These are phyloP conservation scores for Xiphias gladius DNA, from an alignment of 2,113 vertebrate genomes.

Conservation along the genomic window DNA sequence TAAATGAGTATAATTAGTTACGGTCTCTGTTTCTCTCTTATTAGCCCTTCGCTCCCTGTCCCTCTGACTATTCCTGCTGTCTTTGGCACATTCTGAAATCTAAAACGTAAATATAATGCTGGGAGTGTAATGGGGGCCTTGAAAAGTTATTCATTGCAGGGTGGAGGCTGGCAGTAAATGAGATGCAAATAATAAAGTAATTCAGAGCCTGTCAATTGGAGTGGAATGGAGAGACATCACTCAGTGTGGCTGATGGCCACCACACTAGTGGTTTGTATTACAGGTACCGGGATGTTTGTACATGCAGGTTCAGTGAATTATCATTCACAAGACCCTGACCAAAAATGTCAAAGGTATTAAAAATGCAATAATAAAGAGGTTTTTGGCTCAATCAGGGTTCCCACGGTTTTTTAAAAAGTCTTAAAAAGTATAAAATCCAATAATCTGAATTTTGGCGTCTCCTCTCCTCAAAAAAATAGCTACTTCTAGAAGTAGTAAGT, in stretches of 20 bases:
- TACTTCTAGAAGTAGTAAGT: too few species aligned
- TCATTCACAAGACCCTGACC: not conserved
- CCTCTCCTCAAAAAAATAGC: too few species aligned
- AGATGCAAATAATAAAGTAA: constrained; percentile 37
- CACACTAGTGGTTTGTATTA: constrained; percentile 2
- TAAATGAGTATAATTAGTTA: constrained; percentile 71
- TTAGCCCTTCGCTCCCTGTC: constrained; percentile 25
- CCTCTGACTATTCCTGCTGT: constrained; percentile 3
- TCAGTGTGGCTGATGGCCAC: not conserved
- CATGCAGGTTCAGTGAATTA: constrained; percentile 1
- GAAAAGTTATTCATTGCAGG: constrained; percentile 22
- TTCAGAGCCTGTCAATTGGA: constrained; percentile 34
- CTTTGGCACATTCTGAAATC: constrained; percentile 4
- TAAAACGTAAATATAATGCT: constrained; percentile 14
- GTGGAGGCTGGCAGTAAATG: constrained; percentile 19
- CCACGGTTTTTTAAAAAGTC: too few species aligned
- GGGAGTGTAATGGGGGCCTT: not conserved
- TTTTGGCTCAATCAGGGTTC: not conserved
- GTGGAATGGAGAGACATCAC: constrained; percentile 2
- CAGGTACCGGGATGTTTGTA: constrained; percentile 33
- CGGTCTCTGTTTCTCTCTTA: constrained; percentile 60
- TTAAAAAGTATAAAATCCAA: too few species aligned
- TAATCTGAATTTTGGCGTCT: too few species aligned
- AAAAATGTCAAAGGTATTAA: constrained; percentile 20
- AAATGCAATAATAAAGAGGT: constrained; percentile 17